Evolutionary conservation across 2,888 invertebrate genomes (phyloP).

Genomic region (Notocelia uddmanniana): DNA sequence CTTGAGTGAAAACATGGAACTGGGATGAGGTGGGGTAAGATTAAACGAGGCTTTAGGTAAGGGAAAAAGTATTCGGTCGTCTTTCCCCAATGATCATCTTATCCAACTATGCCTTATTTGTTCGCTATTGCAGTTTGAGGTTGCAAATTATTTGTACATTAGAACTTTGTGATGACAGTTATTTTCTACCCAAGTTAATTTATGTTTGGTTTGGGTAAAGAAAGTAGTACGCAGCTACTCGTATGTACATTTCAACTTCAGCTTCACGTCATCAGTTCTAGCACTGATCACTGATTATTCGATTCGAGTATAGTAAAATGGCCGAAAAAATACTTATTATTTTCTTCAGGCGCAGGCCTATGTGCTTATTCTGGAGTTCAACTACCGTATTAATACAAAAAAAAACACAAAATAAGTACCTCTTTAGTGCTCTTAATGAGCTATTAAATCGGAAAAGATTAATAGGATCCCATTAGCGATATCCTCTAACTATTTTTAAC

Average conservation of each 20-base stretch:
- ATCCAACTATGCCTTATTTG: not conserved
- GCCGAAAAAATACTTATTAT: not conserved
- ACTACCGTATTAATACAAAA: not conserved
- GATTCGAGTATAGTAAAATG: too few relatives aligned
- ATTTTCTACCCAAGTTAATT: not conserved
- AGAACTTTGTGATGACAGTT: not conserved
- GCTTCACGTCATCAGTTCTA: too few relatives aligned
- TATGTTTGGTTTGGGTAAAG: not conserved
- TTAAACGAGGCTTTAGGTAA: too few relatives aligned
- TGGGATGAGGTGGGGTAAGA: too few relatives aligned
- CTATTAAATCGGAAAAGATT: not conserved
- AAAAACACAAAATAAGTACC: not conserved
- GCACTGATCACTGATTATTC: too few relatives aligned
- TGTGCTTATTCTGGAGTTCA: not conserved
- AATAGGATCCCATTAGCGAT: not conserved
- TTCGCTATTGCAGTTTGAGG: not conserved
- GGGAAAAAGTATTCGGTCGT: too few relatives aligned
- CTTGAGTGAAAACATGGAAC: too few relatives aligned
- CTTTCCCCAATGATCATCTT: too few relatives aligned
- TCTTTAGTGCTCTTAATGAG: not conserved
- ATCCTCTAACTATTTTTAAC: not conserved
- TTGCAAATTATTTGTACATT: not conserved
- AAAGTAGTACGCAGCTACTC: too few relatives aligned
- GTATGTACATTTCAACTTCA: too few relatives aligned
- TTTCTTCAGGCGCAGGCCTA: not conserved